Conservation (phyloP, 2,888 invertebrate species). For the Lymantria monacha region DNA sequence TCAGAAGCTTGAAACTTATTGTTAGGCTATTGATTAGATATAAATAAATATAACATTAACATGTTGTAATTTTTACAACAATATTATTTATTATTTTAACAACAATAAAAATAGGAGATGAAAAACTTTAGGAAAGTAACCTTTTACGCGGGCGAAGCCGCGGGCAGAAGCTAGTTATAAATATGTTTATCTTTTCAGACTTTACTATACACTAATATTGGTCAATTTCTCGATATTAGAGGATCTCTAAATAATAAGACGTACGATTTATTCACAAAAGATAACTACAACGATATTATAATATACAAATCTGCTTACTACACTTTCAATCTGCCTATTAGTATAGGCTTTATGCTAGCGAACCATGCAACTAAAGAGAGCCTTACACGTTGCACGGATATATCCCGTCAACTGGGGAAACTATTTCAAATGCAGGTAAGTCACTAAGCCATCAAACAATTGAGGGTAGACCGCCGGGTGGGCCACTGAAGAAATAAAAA, state of each 20-base stretch:
- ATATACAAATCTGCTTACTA: slow-evolving; percentile 95
- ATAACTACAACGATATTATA: slow-evolving; percentile 90
- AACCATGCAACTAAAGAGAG: slow-evolving; percentile 85
- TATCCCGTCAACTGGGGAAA: slow-evolving; percentile 92
- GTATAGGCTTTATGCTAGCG: slow-evolving; percentile 90
- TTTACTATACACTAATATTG: slow-evolving; percentile 85
- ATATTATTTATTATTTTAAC: no score
- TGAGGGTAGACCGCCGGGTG: no score
- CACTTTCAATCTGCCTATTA: slow-evolving; percentile 92
- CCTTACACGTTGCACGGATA: slow-evolving; percentile 87
- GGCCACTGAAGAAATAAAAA: no score
- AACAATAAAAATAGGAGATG: no score
- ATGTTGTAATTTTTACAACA: no score
- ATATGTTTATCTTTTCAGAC: slow-evolving; percentile 37
- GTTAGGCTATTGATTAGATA: no score
- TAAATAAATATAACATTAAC: no score
- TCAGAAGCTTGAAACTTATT: no score
- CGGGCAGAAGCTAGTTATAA: no score
- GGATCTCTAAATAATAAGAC: slow-evolving; percentile 40
- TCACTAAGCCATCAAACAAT: background rate
- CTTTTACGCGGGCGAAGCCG: no score
- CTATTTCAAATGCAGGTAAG: slow-evolving; percentile 94
- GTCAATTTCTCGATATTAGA: slow-evolving; percentile 90
- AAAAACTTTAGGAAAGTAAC: no score
- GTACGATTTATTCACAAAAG: slow-evolving; percentile 85